Percentiles rank a stretch among this genome's conserved stretches.
These are phyloP conservation scores for Eupsilia transversa DNA, from an alignment of 2,888 invertebrate species.

Conservation along the genomic window DNA sequence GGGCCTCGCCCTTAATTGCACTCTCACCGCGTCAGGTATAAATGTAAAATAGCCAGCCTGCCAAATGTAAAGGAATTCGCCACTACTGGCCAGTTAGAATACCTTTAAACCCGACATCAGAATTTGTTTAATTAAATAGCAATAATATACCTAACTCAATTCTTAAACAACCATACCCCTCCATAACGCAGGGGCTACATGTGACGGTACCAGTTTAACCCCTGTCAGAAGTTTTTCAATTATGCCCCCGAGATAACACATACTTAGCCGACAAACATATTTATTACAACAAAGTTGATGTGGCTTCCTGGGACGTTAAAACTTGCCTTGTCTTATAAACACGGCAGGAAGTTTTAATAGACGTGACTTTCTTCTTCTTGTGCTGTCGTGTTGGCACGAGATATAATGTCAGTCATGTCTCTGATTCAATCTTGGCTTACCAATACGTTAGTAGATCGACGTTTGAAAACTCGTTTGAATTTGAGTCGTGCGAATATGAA, in stretches of 20 bases:
- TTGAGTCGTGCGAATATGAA: neutral
- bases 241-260: constrained; percentile 82
- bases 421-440: constrained; percentile 10
- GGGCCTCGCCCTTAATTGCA: no score
- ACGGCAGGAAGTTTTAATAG: constrained; percentile 40
- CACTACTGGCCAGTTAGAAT: neutral
- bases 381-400: neutral
- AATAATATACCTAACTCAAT: constrained; percentile 45
- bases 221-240: constrained; percentile 89
- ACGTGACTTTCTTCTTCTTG: constrained; percentile 31
- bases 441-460: neutral
- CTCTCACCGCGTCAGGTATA: no score
- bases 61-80: neutral
- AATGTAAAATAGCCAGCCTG: neutral
- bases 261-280: constrained; percentile 79
- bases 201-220: constrained; percentile 77
- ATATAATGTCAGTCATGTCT: constrained; percentile 1
- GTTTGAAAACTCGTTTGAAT: neutral
- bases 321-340: constrained; percentile 44
- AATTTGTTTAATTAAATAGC: constrained; percentile 43
- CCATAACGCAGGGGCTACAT: constrained; percentile 55
- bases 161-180: constrained; percentile 16
- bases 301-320: constrained; percentile 46
- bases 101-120: neutral
- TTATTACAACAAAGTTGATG: constrained; percentile 79